Evolutionary conservation across 2,888 invertebrate genomes (phyloP), one percentile per base, ranked within the genome.

Genomic region (Podabrus alpinus): DNA sequence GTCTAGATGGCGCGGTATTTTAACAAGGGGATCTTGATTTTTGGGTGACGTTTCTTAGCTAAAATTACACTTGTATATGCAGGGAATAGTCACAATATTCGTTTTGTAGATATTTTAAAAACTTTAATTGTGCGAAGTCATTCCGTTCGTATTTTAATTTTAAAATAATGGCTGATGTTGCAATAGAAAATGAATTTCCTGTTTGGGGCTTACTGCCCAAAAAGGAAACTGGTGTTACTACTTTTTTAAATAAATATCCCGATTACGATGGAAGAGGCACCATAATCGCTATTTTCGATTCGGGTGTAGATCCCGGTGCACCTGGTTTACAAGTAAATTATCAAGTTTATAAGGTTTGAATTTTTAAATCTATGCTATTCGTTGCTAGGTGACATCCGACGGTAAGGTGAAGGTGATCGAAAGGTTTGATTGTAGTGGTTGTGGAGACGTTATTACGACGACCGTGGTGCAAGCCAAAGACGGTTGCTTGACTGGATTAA

Each of bases 231-330:
- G 96, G 95, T 76, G 96, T 97, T 10, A 89, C 92, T 66, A 92
- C 93, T 78, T 98, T 98, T 89, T 87, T 97, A 77, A 92, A 90
- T 81, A 97, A 97, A 89, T 93, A 96, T 89, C 95, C 97, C 0
- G 90, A 92, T 72, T 97, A 93, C 86, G 97, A 99, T 91, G 99
- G 99, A 60, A 91, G 96, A 84, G 95, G 94, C 82, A 94, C 96
- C 69, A 89, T 95, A 80, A 97, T 99, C 86, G 99, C 98, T 62
- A 95, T 99, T 86, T 94, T 99, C 82, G 99, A 99, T 89, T 98
- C 98, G 3, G 99, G 99, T 9, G 96, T 99, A 71, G 99, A 99
- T 90, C 98, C 99, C 19, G 96, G 96, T 66, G 97, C 97, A 9
- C 92, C 94, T 78, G 99, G 99, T 77, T 91, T 99, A 82, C 93